These are phyloP conservation scores for Limenitis camilla DNA, from an alignment of 2,888 invertebrate species.

Conservation along the genomic window DNA sequence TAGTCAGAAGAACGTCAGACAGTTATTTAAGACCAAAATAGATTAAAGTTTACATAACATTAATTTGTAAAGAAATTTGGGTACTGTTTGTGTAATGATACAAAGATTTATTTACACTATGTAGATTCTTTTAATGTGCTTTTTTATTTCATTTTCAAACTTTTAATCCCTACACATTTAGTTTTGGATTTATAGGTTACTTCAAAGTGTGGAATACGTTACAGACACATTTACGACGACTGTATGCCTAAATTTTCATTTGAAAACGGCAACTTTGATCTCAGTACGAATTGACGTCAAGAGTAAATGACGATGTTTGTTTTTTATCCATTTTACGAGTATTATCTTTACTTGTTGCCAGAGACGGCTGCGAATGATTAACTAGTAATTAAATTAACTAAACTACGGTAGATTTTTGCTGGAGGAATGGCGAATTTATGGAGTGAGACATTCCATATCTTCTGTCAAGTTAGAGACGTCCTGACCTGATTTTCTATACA, in stretches of 20 bases:
- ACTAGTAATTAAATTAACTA: constrained; percentile 3
- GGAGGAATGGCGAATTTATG: not conserved
- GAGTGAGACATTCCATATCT: not conserved
- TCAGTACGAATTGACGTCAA: constrained; percentile 12
- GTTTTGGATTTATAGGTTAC: not conserved
- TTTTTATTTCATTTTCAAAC: too few species aligned
- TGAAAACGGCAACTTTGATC: constrained; percentile 11
- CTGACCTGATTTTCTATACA: not conserved
- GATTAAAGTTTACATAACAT: too few species aligned
- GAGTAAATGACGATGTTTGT: constrained; percentile 2
- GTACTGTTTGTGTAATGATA: too few species aligned
- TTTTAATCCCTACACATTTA: too few species aligned
- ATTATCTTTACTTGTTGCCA: constrained; percentile 1
- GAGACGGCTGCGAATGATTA: not conserved
- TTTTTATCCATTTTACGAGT: constrained; percentile 8
- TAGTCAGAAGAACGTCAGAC: too few species aligned
- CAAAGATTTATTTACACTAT: too few species aligned
- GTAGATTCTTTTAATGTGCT: too few species aligned
- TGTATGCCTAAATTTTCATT: constrained; percentile 6
- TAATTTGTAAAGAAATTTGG: too few species aligned
- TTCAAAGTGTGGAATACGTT: not conserved
- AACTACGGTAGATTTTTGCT: constrained; percentile 1
- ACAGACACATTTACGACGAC: not conserved
- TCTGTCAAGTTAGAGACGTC: not conserved
- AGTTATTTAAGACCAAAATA: too few species aligned